phyloP scores from a whole-genome alignment of 2,888 invertebrate species.

The Orchesellides sinensis region DNA sequence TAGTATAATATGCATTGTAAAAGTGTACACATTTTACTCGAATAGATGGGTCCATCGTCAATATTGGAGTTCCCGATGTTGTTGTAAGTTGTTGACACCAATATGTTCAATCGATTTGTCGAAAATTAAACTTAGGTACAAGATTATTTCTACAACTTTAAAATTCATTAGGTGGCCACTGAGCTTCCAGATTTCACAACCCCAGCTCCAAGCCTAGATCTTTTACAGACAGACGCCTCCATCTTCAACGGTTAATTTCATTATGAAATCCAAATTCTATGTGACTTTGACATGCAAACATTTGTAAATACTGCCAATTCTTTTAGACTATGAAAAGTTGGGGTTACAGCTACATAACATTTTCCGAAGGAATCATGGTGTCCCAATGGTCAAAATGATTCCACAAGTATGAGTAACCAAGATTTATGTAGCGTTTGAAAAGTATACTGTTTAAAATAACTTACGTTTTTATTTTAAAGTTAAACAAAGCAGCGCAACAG shows the following conservation, averaged over 20 bases:
- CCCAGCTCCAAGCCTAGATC: constrained; percentile 34
- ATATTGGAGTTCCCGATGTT: constrained; percentile 48
- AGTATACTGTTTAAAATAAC: background rate
- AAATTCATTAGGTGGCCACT: constrained; percentile 23
- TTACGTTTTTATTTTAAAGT: constrained; percentile 26
- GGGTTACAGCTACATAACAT: constrained; percentile 52
- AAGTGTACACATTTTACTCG: background rate
- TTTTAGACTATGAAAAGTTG: constrained; percentile 52
- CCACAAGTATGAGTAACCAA: too few relatives aligned
- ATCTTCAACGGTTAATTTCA: constrained; percentile 34
- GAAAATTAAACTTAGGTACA: background rate
- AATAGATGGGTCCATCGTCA: constrained; percentile 51
- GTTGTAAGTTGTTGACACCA: constrained; percentile 41
- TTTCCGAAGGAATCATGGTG: constrained; percentile 59
- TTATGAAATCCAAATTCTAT: background rate
- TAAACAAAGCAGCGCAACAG: constrained; percentile 46
- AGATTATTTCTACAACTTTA: background rate
- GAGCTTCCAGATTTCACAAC: constrained; percentile 49
- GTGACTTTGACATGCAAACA: background rate
- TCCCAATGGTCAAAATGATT: constrained; percentile 46
- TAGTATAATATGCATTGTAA: background rate
- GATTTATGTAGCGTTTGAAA: too few relatives aligned
- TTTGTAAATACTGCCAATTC: background rate
- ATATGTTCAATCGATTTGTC: background rate
- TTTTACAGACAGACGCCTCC: constrained; percentile 35